Evolutionary conservation across 1,140 invertebrate species (phyloP).

Genomic region (Latrodectus geometricus): DNA sequence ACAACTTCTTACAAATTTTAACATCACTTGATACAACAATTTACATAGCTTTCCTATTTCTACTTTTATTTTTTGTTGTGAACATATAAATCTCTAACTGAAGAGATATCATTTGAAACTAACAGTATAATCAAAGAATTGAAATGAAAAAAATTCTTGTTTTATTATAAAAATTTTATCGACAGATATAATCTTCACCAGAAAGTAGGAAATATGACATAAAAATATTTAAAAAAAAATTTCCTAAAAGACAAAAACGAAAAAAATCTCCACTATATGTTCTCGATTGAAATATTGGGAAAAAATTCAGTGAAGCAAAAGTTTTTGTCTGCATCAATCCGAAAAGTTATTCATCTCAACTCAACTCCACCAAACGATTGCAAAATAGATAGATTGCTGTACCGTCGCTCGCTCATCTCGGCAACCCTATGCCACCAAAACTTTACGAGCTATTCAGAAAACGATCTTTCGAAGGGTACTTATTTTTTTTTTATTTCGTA

Average conservation of each 20-base stretch:
- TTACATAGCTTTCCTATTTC: no score
- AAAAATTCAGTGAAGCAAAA: background rate
- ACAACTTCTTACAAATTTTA: no score
- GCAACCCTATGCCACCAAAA: background rate
- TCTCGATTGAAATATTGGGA: conserved; percentile 7
- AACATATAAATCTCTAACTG: no score
- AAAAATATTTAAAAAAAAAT: background rate
- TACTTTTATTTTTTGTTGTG: no score
- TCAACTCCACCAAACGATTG: background rate
- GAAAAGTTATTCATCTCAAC: conserved; percentile 23
- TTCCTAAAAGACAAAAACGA: background rate
- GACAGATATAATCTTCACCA: background rate
- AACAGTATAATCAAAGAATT: no score
- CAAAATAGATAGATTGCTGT: conserved; percentile 6
- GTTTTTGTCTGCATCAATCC: background rate
- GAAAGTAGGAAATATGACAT: background rate
- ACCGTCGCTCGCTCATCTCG: background rate
- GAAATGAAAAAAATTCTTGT: no score
- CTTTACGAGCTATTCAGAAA: background rate
- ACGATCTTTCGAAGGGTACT: background rate
- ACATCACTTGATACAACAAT: no score
- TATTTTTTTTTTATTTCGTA: background rate
- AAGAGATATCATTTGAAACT: no score
- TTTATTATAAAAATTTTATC: no score
- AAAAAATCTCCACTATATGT: background rate